phyloP scores from a whole-genome alignment of 2,113 vertebrate genomes.

The Oryzias celebensis region DNA sequence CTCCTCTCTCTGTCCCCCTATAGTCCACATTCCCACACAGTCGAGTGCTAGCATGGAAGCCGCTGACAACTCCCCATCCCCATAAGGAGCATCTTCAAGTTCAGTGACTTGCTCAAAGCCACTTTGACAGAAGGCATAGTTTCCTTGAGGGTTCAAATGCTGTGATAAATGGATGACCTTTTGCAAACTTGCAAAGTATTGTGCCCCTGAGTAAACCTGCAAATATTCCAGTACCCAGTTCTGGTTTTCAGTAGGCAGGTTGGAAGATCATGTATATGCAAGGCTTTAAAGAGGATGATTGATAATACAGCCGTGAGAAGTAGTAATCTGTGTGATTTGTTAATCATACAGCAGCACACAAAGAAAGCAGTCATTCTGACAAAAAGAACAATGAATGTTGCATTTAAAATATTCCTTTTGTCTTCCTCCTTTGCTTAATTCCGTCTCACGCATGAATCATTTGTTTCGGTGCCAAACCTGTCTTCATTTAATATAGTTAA shows the following conservation, averaged over 20 bases:
- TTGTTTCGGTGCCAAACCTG: slow-evolving; percentile 50
- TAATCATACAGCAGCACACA: slow-evolving; percentile 35
- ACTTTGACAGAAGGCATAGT: slow-evolving; percentile 14
- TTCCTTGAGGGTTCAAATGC: slow-evolving; percentile 13
- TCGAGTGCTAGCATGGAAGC: neutral
- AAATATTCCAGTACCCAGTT: neutral
- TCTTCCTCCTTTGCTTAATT: slow-evolving; percentile 60
- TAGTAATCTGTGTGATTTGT: slow-evolving; percentile 44
- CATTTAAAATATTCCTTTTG: slow-evolving; percentile 60
- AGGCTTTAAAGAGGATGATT: slow-evolving; percentile 25
- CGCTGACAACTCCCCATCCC: neutral
- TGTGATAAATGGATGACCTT: slow-evolving; percentile 21
- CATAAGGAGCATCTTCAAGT: slow-evolving; percentile 3
- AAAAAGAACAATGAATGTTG: slow-evolving; percentile 56
- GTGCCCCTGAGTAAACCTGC: neutral
- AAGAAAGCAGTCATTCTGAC: slow-evolving; percentile 42
- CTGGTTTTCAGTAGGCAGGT: neutral
- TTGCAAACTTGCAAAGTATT: slow-evolving; percentile 4
- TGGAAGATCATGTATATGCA: slow-evolving; percentile 16
- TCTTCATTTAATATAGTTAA: slow-evolving; percentile 63
- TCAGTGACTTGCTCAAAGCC: slow-evolving; percentile 30
- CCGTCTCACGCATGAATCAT: slow-evolving; percentile 60
- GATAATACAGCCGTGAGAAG: slow-evolving; percentile 26
- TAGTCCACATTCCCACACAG: neutral
- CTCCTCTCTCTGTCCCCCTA: neutral